Evolutionary conservation across 2,797 vertebrate species (phyloP).

Genomic region (Clarias laeviceps): DNA sequence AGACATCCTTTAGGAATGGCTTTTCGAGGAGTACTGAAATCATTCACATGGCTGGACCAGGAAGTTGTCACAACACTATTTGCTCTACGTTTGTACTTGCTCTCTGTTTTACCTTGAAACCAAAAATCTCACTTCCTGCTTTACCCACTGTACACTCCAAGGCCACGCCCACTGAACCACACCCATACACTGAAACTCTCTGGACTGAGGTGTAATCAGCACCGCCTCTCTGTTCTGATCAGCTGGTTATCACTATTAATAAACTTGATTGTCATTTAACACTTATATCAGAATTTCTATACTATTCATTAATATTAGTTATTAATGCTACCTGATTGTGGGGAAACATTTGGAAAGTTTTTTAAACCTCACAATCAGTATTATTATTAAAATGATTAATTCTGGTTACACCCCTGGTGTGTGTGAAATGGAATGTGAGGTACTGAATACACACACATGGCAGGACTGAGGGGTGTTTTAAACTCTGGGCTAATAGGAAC

Average conservation of each 20-base stretch:
- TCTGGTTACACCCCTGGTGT: not conserved
- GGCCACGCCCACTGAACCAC: not conserved
- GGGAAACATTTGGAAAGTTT: not conserved
- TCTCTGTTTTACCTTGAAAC: too few species aligned
- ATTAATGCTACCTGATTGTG: not conserved
- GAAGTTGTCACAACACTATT: too few species aligned
- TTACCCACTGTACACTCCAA: not conserved
- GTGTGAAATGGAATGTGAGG: not conserved
- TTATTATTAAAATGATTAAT: not conserved
- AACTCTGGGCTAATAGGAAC: not conserved
- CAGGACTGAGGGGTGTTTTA: not conserved
- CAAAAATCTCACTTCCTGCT: too few species aligned
- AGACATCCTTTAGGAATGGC: too few species aligned
- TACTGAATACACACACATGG: not conserved
- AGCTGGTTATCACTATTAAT: not conserved
- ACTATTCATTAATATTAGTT: too few species aligned
- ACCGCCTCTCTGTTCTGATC: not conserved
- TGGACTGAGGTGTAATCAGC: not conserved
- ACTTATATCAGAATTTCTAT: not conserved
- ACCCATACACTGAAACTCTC: not conserved
- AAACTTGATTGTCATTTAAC: not conserved
- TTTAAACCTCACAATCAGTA: not conserved
- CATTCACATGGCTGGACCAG: too few species aligned
- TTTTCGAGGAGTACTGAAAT: too few species aligned
- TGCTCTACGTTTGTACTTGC: too few species aligned